Evolutionary conservation across 2,888 invertebrate species (phyloP), one percentile per base, ranked within the genome.

Genomic region (Uloborus plumipes): DNA sequence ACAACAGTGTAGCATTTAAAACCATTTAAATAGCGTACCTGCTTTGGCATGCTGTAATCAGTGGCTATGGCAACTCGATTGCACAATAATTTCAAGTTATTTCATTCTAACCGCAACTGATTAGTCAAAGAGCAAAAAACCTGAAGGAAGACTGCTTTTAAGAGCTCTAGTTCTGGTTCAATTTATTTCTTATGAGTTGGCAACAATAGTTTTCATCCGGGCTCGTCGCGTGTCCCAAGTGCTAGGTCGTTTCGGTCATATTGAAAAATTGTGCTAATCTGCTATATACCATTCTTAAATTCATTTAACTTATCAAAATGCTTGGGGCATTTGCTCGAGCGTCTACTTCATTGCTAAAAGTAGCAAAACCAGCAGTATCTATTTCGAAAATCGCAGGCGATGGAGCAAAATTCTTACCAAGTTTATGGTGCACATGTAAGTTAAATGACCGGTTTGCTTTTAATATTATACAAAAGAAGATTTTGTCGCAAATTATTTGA

Each of bases 401-500:
- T 64, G 73, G 80, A 39, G n/a, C 55, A 15, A 84, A 80, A 80
- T 67, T 76, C 62, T 53, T 84, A 66, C 84, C 84, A n/a, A 59
- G 75, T 58, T 72, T 84, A 67, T 84, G 80, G 79, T 62, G 71
- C 84, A 84, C 75, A 80, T 79, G 84, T 84, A 84, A 84, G 84
- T 84, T 64, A 49, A 7, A 39, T 39, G 11, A 39, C 39, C 39
- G 39, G 39, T 11, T 39, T 39, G 9, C 11, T 39, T 39, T 39
- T 11, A 6, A 39, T 59, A 20, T 20, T 9, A n/a, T 55, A 55
- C 55, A 55, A n/a, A 16, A 0, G 1, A 18, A 13, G 26, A n/a
- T 18, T 55, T 55, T 55, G 55, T n/a, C 55, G 6, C n/a, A 55
- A 55, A n/a, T 55, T 18, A n/a, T 15, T 55, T 55, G 0, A 11